Evolutionary conservation across 2,888 invertebrate species (phyloP).

Genomic region (Hemicrepidius hirtus): DNA sequence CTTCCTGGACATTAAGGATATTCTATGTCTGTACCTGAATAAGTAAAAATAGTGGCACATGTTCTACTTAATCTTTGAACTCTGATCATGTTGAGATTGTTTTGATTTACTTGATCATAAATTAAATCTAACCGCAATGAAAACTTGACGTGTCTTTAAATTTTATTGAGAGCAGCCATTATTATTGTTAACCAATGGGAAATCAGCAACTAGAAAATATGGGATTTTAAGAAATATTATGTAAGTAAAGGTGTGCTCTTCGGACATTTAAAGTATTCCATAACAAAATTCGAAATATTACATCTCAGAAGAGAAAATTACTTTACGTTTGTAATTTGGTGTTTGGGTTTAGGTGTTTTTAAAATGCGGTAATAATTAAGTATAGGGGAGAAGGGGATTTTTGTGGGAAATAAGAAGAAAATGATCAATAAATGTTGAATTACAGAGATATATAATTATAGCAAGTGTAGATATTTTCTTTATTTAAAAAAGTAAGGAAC

Average conservation of each 20-base stretch:
- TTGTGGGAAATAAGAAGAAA: too few relatives aligned
- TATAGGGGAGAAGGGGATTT: too few relatives aligned
- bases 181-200: neutral
- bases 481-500: neutral
- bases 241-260: too few relatives aligned
- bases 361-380: neutral
- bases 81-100: conserved; percentile 51
- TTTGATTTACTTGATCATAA: conserved; percentile 55
- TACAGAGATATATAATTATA: too few relatives aligned
- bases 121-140: conserved; percentile 37
- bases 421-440: too few relatives aligned
- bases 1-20: too few relatives aligned
- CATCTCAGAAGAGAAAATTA: conserved; percentile 39
- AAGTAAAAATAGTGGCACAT: conserved; percentile 40
- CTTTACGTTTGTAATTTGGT: conserved; percentile 42
- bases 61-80: conserved; percentile 47
- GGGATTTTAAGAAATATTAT: too few relatives aligned
- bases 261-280: neutral
- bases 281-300: conserved; percentile 41
- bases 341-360: conserved; percentile 29
- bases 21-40: too few relatives aligned
- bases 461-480: too few relatives aligned
- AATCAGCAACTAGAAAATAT: too few relatives aligned
- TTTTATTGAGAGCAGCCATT: neutral
- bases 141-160: conserved; percentile 14